Base-by-base conservation (phyloP, 2,797 vertebrate genomes). In the Epinephelus coioides region DNA sequence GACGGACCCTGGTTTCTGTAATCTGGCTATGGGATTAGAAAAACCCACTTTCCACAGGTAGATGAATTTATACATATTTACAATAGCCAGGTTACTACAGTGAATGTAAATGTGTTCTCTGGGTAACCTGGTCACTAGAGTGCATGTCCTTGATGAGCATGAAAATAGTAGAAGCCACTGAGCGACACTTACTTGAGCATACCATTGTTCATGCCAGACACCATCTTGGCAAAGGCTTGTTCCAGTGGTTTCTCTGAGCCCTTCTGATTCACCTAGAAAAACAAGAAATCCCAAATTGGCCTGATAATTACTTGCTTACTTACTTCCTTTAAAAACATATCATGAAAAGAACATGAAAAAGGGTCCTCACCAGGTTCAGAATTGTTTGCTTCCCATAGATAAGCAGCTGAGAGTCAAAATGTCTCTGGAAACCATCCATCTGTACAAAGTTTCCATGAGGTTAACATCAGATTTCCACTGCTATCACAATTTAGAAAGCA, bases 381-480 rank as follows among this genome's bases (percentile, higher is more conserved):
- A 99, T 94, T n/a, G 97, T 95, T 93, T 99, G 98, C 84, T 98
- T 99, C 81, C 98, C 98, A 81, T 99, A 99, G 92, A 97, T 97
- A 73, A 99, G 97, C 76, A 98, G 95, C 92, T 99, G 98, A 0
- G 97, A 98, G 90, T 99, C 98, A 88, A 99, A 99, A 89, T 99
- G 98, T 76, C 98, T 97, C 94, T 98, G 97, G 94, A 99, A 99
- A 79, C 98, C 98, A 89, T 99, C 98, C 95, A 98, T 95, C 98
- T 99, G 71, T 13, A 84, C 30, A 76, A n/a, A 38, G 44, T 30
- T 30, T 69, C n/a, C 2, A 50, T 66, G 23, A 6, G 53, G 38
- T 87, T 56, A 78, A 17, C 4, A 5, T 43, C 1, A 14, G 2
- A 59, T n/a, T 57, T 54, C 72, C 17, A 73, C 3, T 64, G 3